Evolutionary conservation across 2,888 invertebrate species (phyloP), one percentile per base, ranked within the genome.

Genomic region (Linnaemya tessellans): DNA sequence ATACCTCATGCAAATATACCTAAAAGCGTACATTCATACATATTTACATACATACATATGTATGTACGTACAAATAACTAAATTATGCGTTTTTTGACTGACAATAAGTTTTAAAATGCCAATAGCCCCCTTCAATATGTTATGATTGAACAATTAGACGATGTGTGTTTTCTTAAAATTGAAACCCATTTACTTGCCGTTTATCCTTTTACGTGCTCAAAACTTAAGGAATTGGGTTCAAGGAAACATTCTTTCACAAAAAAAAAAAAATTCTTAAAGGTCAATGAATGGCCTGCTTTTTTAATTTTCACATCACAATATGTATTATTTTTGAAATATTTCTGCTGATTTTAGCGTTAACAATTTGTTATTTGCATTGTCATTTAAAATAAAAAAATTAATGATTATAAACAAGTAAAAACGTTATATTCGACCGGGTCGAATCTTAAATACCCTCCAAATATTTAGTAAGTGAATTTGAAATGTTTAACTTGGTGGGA

Each of bases 11-110:
- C 54, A 41, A 49, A 49, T 46, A 20, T 20, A 30, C 30, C 30
- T 5, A 30, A 30, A 30, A 5, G 3, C 11, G 15, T 25, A 11
- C 15, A 71, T 43, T 18, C 51, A 68, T 60, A 78, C n/a, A 3
- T 41, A 4, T 10, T n/a, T n/a, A 70, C 54, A 54, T 20, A 38
- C 25, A 43, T 56, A 41, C 49, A 54, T 20, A 58, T 15, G 60
- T 51, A 22, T 62, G 35, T 38, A 73, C 43, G 18, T 65, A 78
- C 56, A 18, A 54, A 68, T 18, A 58, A 46, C 49, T 67, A 65
- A 73, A 78, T 77, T 58, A 74, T 79, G 73, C 75, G 79, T 75
- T 82, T 62, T 82, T 80, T 80, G 79, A 81, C 81, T 82, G 64
- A 67, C 79, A 82, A 82, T 79, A 65, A 70, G 81, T 58, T 71